A percentile compares a stretch with the other conserved stretches of the same genome.
These are phyloP conservation scores for Timema cristinae DNA, from an alignment of 2,888 invertebrate genomes.

Conservation along the genomic window DNA sequence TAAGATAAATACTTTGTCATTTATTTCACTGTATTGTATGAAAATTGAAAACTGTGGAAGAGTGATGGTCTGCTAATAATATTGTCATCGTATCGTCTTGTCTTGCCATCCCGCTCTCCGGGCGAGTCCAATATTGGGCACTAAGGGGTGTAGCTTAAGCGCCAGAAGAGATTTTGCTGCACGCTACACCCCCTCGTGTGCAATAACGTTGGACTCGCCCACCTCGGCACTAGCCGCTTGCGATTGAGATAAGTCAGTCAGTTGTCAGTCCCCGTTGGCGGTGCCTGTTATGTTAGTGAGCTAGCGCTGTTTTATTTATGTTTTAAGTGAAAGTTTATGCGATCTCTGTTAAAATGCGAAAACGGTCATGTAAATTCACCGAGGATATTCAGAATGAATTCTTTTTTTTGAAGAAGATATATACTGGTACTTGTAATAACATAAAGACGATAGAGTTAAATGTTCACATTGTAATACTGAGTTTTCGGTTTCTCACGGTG, in stretches of 20 bases:
- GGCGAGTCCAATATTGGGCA: slow-evolving; percentile 2
- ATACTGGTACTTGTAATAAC: not conserved
- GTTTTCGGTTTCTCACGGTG: not conserved
- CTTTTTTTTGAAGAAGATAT: too few species aligned
- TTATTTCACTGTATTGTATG: too few species aligned
- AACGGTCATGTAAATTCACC: slow-evolving; percentile 3
- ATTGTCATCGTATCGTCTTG: not conserved
- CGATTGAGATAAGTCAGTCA: slow-evolving; percentile 3
- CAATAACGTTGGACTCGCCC: not conserved
- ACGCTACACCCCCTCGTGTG: slow-evolving; percentile 5
- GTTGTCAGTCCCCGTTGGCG: not conserved
- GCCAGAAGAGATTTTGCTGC: too few species aligned
- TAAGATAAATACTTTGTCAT: too few species aligned
- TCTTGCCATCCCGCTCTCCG: not conserved
- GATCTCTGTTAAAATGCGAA: slow-evolving; percentile 1
- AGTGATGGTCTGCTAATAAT: slow-evolving; percentile 3
- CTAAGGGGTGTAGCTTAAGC: not conserved
- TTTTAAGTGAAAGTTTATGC: not conserved
- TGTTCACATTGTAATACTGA: slow-evolving; percentile 3
- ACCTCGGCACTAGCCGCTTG: not conserved
- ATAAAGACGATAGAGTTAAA: not conserved
- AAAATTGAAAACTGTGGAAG: not conserved
- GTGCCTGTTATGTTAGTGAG: slow-evolving; percentile 3
- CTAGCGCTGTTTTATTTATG: slow-evolving; percentile 3
- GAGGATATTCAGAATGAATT: slow-evolving; percentile 1